These are phyloP conservation scores for Bubo blakistoni DNA, from an alignment of 2,113 vertebrate species.

Conservation along the genomic window DNA sequence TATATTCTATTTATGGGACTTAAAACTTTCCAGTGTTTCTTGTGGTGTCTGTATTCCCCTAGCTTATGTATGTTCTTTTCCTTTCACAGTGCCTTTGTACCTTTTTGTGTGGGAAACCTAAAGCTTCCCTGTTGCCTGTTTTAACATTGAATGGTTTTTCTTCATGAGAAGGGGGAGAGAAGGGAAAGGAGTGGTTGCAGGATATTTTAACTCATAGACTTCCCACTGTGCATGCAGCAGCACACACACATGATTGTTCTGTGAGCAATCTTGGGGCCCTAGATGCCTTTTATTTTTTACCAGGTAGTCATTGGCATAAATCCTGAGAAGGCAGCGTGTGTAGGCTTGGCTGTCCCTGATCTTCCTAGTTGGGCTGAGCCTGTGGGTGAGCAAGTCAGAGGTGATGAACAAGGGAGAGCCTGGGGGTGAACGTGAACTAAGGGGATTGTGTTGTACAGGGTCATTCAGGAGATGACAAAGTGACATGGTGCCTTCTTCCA, in stretches of 20 bases:
- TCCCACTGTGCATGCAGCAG: neutral
- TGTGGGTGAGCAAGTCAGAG: neutral
- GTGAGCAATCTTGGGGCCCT: neutral
- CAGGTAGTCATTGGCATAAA: neutral
- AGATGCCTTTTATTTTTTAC: neutral
- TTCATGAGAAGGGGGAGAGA: neutral
- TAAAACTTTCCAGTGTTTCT: neutral
- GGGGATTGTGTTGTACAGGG: neutral
- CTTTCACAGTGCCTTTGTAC: neutral
- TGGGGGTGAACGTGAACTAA: neutral
- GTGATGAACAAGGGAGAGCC: neutral
- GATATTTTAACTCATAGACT: neutral
- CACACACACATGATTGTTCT: constrained; percentile 5
- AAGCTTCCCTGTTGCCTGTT: neutral
- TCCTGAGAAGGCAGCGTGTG: neutral
- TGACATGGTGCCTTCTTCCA: neutral
- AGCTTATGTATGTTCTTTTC: neutral
- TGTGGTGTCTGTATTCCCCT: neutral
- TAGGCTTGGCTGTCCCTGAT: neutral
- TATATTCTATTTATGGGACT: neutral
- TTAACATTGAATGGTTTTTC: neutral
- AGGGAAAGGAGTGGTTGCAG: neutral
- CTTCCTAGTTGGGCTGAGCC: neutral
- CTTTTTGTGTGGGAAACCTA: neutral
- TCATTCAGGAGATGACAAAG: neutral